Evolutionary conservation across 1,140 invertebrate species (phyloP).

Genomic region (Zelostemma sp.): DNA sequence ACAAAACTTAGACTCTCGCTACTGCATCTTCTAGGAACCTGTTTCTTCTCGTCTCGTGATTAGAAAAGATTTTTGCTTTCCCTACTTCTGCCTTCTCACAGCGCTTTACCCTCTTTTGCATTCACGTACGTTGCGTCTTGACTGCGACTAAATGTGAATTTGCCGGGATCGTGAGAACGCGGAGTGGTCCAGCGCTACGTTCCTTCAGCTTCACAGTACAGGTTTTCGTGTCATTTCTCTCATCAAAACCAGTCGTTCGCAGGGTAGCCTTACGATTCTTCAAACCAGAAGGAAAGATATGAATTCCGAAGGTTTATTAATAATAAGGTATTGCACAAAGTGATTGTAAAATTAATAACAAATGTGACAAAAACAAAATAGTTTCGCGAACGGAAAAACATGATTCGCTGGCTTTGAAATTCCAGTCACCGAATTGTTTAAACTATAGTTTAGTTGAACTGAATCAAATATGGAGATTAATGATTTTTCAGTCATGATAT

Average conservation of each 20-base stretch:
- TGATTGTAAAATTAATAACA: too few relatives aligned
- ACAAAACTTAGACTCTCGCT: conserved; percentile 43
- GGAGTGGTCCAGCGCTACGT: conserved; percentile 48
- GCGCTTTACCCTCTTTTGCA: conserved; percentile 32
- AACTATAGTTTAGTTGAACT: too few relatives aligned
- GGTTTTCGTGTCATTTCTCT: conserved; percentile 45
- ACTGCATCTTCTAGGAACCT: conserved; percentile 53
- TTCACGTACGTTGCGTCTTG: conserved; percentile 27
- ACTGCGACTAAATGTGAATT: conserved; percentile 20
- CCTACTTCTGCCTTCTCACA: conserved; percentile 41
- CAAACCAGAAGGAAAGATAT: too few relatives aligned
- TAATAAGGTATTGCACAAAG: too few relatives aligned
- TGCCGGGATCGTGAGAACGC: conserved; percentile 59
- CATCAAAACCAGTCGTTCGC: conserved; percentile 33
- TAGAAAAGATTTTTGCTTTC: conserved; percentile 51
- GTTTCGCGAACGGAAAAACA: too few relatives aligned
- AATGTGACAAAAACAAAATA: too few relatives aligned
- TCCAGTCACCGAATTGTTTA: too few relatives aligned
- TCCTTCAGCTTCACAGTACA: conserved; percentile 46
- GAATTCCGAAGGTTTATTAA: too few relatives aligned
- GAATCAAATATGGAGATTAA: too few relatives aligned
- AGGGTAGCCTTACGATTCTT: neutral
- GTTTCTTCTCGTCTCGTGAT: conserved; percentile 49
- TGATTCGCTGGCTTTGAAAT: too few relatives aligned
- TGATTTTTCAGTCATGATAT: too few relatives aligned